Evolutionary conservation across 2,797 vertebrate species (phyloP).

Genomic region (Oreochromis mossambicus): DNA sequence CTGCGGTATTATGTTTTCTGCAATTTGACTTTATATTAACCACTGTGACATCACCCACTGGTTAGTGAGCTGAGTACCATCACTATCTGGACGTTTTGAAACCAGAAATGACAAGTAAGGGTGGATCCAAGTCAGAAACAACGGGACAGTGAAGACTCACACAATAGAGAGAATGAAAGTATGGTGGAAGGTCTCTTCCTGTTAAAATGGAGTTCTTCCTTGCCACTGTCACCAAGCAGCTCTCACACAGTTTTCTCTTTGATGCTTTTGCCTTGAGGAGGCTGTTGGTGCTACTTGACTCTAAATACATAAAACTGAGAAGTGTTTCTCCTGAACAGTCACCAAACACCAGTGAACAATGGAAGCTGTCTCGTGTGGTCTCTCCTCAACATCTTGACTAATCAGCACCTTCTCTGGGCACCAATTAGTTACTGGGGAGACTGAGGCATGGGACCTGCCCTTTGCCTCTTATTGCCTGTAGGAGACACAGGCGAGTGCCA

Average conservation of each 20-base stretch:
- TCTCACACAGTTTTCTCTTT: background rate
- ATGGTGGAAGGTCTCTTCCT: background rate
- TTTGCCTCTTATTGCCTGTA: background rate
- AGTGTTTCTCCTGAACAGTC: background rate
- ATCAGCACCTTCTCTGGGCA: background rate
- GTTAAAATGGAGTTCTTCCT: background rate
- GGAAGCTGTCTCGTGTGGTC: background rate
- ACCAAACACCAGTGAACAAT: background rate
- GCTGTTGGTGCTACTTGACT: background rate
- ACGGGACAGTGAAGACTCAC: background rate
- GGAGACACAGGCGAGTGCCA: background rate
- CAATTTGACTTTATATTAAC: background rate
- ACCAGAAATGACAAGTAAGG: background rate
- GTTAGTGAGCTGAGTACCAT: background rate
- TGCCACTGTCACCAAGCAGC: background rate
- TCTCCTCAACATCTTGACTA: background rate
- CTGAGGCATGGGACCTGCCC: background rate
- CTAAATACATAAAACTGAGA: background rate
- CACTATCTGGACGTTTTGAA: background rate
- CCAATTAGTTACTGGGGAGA: background rate
- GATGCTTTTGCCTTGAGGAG: background rate
- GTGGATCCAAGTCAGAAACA: background rate
- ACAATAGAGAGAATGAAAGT: background rate
- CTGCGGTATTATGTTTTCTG: background rate
- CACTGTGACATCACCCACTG: background rate